phyloP scores from a whole-genome alignment of 2,888 invertebrate genomes.

The Meghimatium bilineatum region DNA sequence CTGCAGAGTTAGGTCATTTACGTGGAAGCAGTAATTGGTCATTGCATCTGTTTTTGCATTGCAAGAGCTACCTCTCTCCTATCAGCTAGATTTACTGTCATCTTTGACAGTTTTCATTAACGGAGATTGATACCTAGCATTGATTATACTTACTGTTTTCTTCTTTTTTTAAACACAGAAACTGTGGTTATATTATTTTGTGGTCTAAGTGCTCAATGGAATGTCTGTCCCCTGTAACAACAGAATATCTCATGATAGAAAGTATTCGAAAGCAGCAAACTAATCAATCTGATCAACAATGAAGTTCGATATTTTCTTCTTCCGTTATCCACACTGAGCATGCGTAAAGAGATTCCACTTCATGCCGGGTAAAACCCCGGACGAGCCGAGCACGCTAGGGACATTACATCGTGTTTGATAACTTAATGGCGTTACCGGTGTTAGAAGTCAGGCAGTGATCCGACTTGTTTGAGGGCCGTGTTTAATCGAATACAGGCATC shows the following conservation, averaged over 20 bases:
- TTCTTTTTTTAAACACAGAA: neutral
- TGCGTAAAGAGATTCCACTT: conserved; percentile 43
- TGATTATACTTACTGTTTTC: too few species aligned
- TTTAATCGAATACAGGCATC: conserved; percentile 62
- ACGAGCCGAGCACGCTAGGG: conserved; percentile 28
- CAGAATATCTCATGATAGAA: neutral
- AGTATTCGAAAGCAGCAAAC: neutral
- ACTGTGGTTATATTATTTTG: neutral
- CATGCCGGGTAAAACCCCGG: conserved; percentile 38
- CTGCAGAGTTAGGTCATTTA: too few species aligned
- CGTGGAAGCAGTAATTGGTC: too few species aligned
- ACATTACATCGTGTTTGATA: conserved; percentile 46
- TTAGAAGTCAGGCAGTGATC: conserved; percentile 47
- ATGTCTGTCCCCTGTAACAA: neutral
- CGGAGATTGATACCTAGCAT: too few species aligned
- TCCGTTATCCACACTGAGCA: conserved; percentile 33
- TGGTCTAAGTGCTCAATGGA: neutral
- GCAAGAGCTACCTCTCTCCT: too few species aligned
- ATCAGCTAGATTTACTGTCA: too few species aligned
- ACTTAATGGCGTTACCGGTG: conserved; percentile 48
- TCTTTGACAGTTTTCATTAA: too few species aligned
- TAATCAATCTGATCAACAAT: conserved; percentile 22
- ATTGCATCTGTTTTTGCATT: too few species aligned
- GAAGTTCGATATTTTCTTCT: conserved; percentile 28
- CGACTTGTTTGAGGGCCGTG: conserved; percentile 53